Percentiles rank a stretch among this genome's conserved stretches.
Conservation (phyloP, 1,140 invertebrate species). For the Euura saliciscinereae region DNA sequence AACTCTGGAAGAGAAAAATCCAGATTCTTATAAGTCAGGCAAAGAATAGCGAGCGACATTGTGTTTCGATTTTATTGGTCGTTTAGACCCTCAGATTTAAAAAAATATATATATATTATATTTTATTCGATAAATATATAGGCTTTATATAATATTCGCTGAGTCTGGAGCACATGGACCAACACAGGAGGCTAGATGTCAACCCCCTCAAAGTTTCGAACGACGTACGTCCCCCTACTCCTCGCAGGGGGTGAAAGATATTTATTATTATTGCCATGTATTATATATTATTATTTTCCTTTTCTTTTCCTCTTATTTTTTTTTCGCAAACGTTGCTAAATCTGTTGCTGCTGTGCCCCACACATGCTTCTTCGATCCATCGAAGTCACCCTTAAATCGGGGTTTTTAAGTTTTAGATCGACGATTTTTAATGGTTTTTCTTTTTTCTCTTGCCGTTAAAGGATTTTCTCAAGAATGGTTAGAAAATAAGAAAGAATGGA, state of each 20-base stretch:
- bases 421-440: too few species aligned
- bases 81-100: slow-evolving; percentile 35
- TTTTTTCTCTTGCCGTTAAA: too few species aligned
- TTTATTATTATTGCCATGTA: slow-evolving; percentile 46
- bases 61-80: slow-evolving; percentile 33
- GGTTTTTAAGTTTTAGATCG: too few species aligned
- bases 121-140: slow-evolving; percentile 44
- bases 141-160: slow-evolving; percentile 44
- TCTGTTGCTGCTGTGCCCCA: background rate
- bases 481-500: too few species aligned
- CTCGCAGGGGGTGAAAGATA: slow-evolving; percentile 31
- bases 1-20: too few species aligned
- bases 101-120: slow-evolving; percentile 23
- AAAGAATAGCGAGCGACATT: background rate
- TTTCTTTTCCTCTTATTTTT: slow-evolving; percentile 19
- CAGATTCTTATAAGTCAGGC: too few species aligned
- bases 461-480: too few species aligned
- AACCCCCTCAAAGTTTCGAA: slow-evolving; percentile 3
- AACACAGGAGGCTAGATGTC: background rate
- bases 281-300: slow-evolving; percentile 6
- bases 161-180: slow-evolving; percentile 24
- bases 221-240: background rate
- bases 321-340: slow-evolving; percentile 33
- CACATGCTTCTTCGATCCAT: too few species aligned
- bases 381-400: too few species aligned